Conservation (phyloP, 2,113 vertebrate genomes). For the Etheostoma spectabile region DNA sequence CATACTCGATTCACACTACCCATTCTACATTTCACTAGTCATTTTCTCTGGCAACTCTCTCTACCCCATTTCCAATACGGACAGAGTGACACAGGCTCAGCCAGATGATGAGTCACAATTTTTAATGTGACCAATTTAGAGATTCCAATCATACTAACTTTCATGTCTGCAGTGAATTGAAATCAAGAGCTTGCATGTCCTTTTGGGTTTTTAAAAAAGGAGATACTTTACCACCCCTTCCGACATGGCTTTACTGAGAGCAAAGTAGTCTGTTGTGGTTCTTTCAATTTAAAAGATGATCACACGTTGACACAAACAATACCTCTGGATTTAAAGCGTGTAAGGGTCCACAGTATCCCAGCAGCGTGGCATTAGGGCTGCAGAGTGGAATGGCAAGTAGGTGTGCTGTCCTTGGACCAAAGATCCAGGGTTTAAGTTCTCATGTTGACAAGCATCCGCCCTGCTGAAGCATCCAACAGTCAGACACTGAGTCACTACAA, state of each 20-base stretch:
- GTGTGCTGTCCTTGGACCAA: slow-evolving; percentile 55
- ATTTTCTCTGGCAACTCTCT: slow-evolving; percentile 5
- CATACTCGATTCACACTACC: slow-evolving; percentile 9
- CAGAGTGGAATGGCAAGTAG: slow-evolving; percentile 60
- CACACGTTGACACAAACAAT: slow-evolving; percentile 54
- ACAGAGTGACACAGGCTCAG: slow-evolving; percentile 29
- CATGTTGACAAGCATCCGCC: slow-evolving; percentile 41
- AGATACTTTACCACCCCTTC: not conserved
- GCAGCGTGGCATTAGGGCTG: slow-evolving; percentile 44
- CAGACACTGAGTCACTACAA: slow-evolving; percentile 48
- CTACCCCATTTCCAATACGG: not conserved
- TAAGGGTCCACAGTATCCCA: slow-evolving; percentile 35
- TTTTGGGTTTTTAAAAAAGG: slow-evolving; percentile 10
- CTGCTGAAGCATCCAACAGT: slow-evolving; percentile 36
- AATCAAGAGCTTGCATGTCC: slow-evolving; percentile 1
- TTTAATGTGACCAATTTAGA: slow-evolving; percentile 37
- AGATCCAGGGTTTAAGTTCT: slow-evolving; percentile 50
- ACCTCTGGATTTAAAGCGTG: slow-evolving; percentile 58
- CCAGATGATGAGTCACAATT: slow-evolving; percentile 23
- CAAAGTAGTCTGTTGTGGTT: not conserved
- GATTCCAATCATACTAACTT: slow-evolving; percentile 6
- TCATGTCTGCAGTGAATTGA: not conserved
- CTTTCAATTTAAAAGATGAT: slow-evolving; percentile 13
- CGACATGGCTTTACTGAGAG: not conserved
- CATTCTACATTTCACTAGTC: slow-evolving; percentile 12